Evolutionary conservation across 2,888 invertebrate species (phyloP).

Genomic region (Nysson spinosus): DNA sequence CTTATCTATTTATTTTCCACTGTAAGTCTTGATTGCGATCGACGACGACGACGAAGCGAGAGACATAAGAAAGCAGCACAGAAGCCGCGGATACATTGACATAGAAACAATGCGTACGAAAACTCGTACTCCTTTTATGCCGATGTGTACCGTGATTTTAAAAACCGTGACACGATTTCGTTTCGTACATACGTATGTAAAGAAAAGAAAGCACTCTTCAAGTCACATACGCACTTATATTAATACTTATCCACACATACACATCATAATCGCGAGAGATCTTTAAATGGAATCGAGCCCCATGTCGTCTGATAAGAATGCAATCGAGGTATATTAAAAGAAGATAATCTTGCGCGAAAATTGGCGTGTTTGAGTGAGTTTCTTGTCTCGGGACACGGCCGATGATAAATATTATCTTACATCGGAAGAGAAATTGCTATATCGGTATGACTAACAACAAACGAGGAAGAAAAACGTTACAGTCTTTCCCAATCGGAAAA

Average conservation of each 20-base stretch:
- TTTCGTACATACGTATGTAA: slow-evolving; percentile 40
- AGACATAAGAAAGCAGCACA: slow-evolving; percentile 15
- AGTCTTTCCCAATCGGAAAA: too few species aligned
- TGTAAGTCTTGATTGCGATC: slow-evolving; percentile 55
- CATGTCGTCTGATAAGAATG: slow-evolving; percentile 20
- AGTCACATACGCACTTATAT: slow-evolving; percentile 47
- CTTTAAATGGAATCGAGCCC: slow-evolving; percentile 37
- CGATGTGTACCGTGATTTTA: slow-evolving; percentile 14
- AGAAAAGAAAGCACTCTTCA: slow-evolving; percentile 47
- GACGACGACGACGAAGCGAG: slow-evolving; percentile 55
- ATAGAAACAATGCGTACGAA: too few species aligned
- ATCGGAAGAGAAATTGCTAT: too few species aligned
- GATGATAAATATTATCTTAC: too few species aligned
- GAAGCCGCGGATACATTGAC: too few species aligned
- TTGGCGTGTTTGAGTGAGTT: too few species aligned
- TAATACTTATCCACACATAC: slow-evolving; percentile 45
- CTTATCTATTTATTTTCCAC: slow-evolving; percentile 57
- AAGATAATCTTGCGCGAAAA: neutral
- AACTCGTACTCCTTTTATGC: neutral
- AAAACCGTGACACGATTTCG: slow-evolving; percentile 33
- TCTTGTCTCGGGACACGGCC: too few species aligned
- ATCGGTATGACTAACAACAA: too few species aligned
- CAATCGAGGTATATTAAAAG: neutral
- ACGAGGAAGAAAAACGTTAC: too few species aligned
- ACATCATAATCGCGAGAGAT: slow-evolving; percentile 33